Evolutionary conservation across 2,113 vertebrate species (phyloP).

Genomic region (Plectropomus leopardus): DNA sequence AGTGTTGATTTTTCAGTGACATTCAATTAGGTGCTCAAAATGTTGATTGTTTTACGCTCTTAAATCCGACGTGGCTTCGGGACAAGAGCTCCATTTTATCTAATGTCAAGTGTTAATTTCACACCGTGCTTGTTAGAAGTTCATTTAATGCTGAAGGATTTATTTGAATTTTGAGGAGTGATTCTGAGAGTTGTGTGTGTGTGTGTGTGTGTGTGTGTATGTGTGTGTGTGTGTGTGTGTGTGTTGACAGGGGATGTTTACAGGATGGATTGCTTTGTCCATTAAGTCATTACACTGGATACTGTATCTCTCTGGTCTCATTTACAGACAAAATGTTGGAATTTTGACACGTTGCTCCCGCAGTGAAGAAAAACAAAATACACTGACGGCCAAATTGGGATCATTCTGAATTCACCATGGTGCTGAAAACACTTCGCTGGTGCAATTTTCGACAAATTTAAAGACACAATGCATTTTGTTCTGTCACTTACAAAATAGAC

Average conservation of each 20-base stretch:
- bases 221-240: background rate
- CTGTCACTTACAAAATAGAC: background rate
- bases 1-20: background rate
- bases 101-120: constrained; percentile 24
- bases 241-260: background rate
- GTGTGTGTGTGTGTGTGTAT: background rate
- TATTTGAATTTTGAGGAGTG: background rate
- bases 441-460: background rate
- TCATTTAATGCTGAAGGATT: constrained; percentile 12
- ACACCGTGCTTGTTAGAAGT: constrained; percentile 10
- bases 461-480: background rate
- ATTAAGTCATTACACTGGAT: constrained; percentile 2
- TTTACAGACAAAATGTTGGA: constrained; percentile 6
- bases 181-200: background rate
- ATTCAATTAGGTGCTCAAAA: constrained; percentile 5
- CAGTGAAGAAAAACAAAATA: background rate
- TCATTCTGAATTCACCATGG: background rate
- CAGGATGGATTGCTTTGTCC: background rate
- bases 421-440: background rate
- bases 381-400: constrained; percentile 3
- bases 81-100: constrained; percentile 16
- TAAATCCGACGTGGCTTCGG: background rate
- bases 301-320: background rate
- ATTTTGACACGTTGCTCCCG: background rate
- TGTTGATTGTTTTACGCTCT: constrained; percentile 6